Evolutionary conservation across 2,888 invertebrate genomes (phyloP), one percentile per base, ranked within the genome.

Genomic region (Diaphora mendica): DNA sequence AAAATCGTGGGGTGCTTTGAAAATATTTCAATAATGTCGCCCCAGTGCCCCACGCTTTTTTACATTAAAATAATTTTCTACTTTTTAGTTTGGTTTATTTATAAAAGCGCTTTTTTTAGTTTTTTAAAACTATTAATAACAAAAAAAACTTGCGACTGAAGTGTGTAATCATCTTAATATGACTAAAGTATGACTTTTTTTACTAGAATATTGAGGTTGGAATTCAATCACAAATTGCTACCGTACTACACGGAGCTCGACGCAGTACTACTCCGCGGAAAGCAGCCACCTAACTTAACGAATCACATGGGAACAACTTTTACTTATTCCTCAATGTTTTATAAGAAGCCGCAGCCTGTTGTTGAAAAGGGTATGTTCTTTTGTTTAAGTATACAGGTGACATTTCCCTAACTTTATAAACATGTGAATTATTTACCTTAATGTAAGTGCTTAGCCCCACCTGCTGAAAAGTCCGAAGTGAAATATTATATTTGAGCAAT

Each of bases 221-320:
- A 99, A 91, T 98, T 99, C 87, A 98, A 98, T 91, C 98, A 98
- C 89, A 97, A 96, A 76, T 94, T 97, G 72, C 95, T 98, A 71
- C 97, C 97, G 64, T 99, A 99, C 91, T 99, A 99, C 89, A 98
- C 98, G 23, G 98, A 98, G 88, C 93, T 99, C 71, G 99, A 99
- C 94, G 98, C 98, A 26, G 97, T 99, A 3, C 92, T 98, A 78
- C 93, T 99, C 55, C 97, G 97, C 81, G 99, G 99, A 0, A 96
- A 95, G 68, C 94, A 95, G 26, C 94, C 96, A n/a, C 87, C 90
- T 4, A 90, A 86, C 66, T 78, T 89, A 26, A 79, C 86, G 7
- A 87, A 86, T 75, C 78, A 76, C 72, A 85, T 88, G 77, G 93
- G 89, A 74, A 93, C 92, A 75, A 92, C 91, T 51, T 92, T 93